Base-by-base conservation (phyloP, 2,113 vertebrate species). In the Alces alces region DNA sequence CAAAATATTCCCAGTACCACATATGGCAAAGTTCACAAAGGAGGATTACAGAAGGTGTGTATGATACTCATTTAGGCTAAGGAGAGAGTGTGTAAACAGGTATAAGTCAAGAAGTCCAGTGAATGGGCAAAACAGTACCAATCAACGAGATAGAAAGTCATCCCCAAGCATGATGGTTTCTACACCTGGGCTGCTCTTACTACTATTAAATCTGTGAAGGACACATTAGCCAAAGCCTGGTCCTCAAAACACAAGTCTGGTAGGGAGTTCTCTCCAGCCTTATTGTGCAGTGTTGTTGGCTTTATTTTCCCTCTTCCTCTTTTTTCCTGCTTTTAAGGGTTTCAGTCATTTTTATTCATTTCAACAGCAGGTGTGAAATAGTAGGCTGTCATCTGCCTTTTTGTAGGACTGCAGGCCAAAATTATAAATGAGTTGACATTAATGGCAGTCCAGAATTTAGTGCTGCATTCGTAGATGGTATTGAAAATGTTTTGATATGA, bases 401-500 rank as follows among this genome's bases (percentile, higher is more conserved):
- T 98, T 97, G 94, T 98, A 97, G 86, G 97, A 93, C 96, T 98
- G 93, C 27, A 78, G 97, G 96, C 95, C 98, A 98, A 99, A 99
- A 99, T 99, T 99, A 98, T 98, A 98, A 98, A 98, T 98, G 96
- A 96, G 55, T 45, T 98, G 98, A 98, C 97, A 98, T 98, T 99
- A 99, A 99, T 98, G 97, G 97, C 94, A 98, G 94, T 96, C 93
- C 88, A 98, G 98, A 98, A 98, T 99, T 98, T 98, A 98, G 78
- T 98, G 97, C 96, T 23, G 0, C 94, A 94, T 98, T 97, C 79
- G 96, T 98, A 98, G 97, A 96, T 58, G 91, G 94, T 98, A 98
- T 98, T 98, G 98, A 98, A 99, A 98, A 98, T 98, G 47, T 98
- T 99, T 99, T 98, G 98, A 98, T 98, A 97, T 98, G 98, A 98